These are phyloP conservation scores for Odontomyia ornata DNA, from an alignment of 2,888 invertebrate genomes.

Conservation along the genomic window DNA sequence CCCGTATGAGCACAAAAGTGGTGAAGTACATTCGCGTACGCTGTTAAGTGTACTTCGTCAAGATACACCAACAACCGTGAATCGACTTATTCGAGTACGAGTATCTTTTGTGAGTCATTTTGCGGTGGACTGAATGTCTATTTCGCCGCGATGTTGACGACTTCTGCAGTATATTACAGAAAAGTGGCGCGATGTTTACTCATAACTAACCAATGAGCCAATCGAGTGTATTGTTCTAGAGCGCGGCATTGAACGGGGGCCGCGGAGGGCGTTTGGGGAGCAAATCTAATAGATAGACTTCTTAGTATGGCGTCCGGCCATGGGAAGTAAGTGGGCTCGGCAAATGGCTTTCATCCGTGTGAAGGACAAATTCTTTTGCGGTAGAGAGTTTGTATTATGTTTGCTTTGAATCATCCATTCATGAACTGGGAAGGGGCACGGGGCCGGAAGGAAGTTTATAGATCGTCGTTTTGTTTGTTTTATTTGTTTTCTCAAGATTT, in stretches of 20 bases:
- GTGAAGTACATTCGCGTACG: too few relatives aligned
- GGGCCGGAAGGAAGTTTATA: too few relatives aligned
- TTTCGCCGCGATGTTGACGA: neutral
- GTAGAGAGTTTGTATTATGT: neutral
- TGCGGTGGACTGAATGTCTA: neutral
- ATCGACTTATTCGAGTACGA: neutral
- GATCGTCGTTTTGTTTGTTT: too few relatives aligned
- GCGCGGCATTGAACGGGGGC: neutral
- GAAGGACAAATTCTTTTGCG: conserved; percentile 1
- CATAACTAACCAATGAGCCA: neutral
- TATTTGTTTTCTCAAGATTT: too few relatives aligned
- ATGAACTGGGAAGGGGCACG: too few relatives aligned
- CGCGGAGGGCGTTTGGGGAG: too few relatives aligned
- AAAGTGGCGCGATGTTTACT: conserved; percentile 13
- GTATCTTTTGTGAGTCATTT: neutral
- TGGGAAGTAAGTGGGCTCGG: conserved; percentile 7
- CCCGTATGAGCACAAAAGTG: too few relatives aligned
- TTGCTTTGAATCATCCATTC: neutral
- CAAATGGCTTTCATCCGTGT: neutral
- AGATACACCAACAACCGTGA: too few relatives aligned
- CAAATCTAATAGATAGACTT: neutral
- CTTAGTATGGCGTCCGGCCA: neutral
- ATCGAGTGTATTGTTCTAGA: neutral
- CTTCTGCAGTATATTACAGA: neutral
- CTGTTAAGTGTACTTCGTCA: too few relatives aligned